Base-by-base conservation (phyloP, 2,888 invertebrate genomes). In the Pyrgus malvae region DNA sequence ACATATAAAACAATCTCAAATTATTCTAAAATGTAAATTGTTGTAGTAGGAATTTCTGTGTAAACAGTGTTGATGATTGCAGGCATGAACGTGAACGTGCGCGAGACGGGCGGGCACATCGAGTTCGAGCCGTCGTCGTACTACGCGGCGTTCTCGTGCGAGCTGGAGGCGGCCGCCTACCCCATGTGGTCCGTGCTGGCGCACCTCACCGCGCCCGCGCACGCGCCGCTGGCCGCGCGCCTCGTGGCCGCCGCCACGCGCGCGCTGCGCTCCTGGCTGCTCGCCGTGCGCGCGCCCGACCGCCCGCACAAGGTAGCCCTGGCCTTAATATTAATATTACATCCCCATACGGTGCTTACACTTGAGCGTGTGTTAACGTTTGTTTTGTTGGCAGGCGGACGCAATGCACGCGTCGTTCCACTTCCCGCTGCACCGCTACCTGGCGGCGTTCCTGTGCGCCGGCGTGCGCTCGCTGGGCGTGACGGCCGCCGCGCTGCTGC, bases 121-220 rank as follows among this genome's bases (percentile, higher is more conserved):
- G 98, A 99, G 90, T 98, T 97, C 90, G 99, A 99, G 83, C 98
- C 98, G 37, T 97, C 97, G 63, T 97, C 98, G 11, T 99, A 99
- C 89, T 99, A 98, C 89, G 98, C 98, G 41, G 98, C 99, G 23
- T 99, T 99, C 90, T 97, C 98, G 58, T 98, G 98, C 65, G 99
- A 99, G 91, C 88, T 99, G 65, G 99, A 99, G 89, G 98, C 98
- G 17, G 97, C 97, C 69, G 97, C 98, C 9, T 97, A 98, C 86
- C 98, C 98, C 1, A 98, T 99, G 98, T 99, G 98, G 98, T 97
- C 98, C 9, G 93, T 99, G 55, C 95, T 98, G 50, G 95, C 95
- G 38, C 98, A 99, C 89, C 91, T 98, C 27, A 93, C 93, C 58
- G 95, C 94, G 72, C 91, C 92, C 6, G 91, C 92, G 62, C 95